Percentiles rank a stretch among this genome's conserved stretches.
phyloP scores from a whole-genome alignment of 2,113 vertebrate genomes.

The Hypocryptadius cinnamomeus region DNA sequence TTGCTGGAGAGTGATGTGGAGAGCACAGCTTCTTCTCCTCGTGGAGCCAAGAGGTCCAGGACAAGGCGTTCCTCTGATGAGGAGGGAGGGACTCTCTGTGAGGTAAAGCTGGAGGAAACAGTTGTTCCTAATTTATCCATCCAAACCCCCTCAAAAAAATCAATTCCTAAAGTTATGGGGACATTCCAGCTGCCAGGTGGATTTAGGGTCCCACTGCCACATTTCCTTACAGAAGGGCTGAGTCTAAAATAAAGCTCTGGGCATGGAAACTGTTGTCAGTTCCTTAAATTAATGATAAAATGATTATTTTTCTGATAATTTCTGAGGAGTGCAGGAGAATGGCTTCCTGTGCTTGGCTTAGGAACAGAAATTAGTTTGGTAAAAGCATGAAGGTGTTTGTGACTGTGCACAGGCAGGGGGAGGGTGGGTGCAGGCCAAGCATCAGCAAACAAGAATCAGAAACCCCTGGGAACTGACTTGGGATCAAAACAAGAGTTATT shows the following conservation, averaged over 20 bases:
- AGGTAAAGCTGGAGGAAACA: slow-evolving; percentile 34
- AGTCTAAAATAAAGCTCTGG: not conserved
- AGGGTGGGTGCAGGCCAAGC: not conserved
- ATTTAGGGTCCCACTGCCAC: not conserved
- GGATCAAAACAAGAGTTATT: not conserved
- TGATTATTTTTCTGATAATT: not conserved
- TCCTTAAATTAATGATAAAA: not conserved
- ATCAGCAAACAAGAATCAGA: not conserved
- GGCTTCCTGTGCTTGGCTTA: not conserved
- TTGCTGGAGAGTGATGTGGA: slow-evolving; percentile 91
- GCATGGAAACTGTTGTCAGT: not conserved
- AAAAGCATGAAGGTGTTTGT: not conserved
- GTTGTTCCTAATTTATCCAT: not conserved
- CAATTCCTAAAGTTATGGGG: not conserved
- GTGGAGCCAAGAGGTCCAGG: slow-evolving; percentile 53
- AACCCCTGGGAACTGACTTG: not conserved
- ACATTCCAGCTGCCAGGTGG: rapidly evolving
- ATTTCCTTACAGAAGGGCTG: not conserved
- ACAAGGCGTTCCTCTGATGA: slow-evolving; percentile 65
- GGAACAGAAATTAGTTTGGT: not conserved
- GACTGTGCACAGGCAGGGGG: not conserved
- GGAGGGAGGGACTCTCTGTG: slow-evolving; percentile 47
- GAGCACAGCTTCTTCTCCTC: slow-evolving; percentile 84
- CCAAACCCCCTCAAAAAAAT: not conserved
- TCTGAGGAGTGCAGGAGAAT: not conserved